Evolutionary conservation across 2,797 vertebrate species (phyloP).

Genomic region (Leptoclinus maculatus): DNA sequence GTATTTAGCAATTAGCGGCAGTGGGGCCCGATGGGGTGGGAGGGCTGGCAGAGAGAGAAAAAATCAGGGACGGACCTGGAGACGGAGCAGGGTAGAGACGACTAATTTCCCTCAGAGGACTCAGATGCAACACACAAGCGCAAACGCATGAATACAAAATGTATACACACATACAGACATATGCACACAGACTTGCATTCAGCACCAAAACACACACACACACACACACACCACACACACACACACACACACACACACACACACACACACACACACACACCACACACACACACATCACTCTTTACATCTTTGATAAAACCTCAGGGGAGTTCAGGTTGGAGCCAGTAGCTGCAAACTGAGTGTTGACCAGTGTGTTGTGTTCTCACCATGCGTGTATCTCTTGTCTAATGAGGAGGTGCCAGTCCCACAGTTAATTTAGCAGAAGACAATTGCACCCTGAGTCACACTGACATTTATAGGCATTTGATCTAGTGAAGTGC

Average conservation of each 20-base stretch:
- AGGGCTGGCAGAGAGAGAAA: slow-evolving; percentile 68
- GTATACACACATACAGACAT: slow-evolving; percentile 56
- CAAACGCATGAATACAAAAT: slow-evolving; percentile 64
- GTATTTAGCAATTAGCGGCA: slow-evolving; percentile 77
- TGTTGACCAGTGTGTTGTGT: slow-evolving; percentile 79
- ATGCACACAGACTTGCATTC: slow-evolving; percentile 54
- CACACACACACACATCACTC: slow-evolving; percentile 47
- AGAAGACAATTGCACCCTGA: slow-evolving; percentile 87
- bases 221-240: no score
- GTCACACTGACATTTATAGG: slow-evolving; percentile 94
- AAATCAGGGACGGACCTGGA: slow-evolving; percentile 71
- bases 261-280: slow-evolving; percentile 35
- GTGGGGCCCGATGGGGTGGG: slow-evolving; percentile 72
- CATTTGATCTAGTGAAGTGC: no score
- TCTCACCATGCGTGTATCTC: slow-evolving; percentile 73
- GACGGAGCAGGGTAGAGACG: slow-evolving; percentile 66
- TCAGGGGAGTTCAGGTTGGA: slow-evolving; percentile 59
- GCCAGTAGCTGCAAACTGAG: slow-evolving; percentile 61
- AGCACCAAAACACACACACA: slow-evolving; percentile 22
- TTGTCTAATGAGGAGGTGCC: slow-evolving; percentile 91
- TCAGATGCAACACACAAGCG: slow-evolving; percentile 43
- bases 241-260: slow-evolving; percentile 40
- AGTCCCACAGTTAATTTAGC: slow-evolving; percentile 92
- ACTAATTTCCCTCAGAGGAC: slow-evolving; percentile 84
- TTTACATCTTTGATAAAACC: slow-evolving; percentile 53